Base-by-base conservation (phyloP, 2,888 invertebrate species). In the Ennomos erosarius region DNA sequence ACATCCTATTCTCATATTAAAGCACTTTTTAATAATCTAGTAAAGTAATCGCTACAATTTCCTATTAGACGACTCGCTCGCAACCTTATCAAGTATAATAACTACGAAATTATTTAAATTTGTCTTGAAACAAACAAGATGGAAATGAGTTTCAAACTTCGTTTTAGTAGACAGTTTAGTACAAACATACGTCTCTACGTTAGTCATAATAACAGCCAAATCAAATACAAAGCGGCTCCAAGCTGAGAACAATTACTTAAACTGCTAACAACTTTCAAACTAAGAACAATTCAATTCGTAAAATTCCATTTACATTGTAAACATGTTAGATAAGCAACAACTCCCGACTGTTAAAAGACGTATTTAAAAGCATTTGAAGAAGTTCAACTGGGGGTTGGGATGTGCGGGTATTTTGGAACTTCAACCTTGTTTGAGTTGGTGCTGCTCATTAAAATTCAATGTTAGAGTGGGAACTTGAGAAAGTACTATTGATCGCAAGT, bases 391-490 rank as follows among this genome's bases (percentile, higher is more conserved):
- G 53, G 67, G 78, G 76, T 77, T 76, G 68, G 65, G 66, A 77
- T 72, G 74, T 71, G 74, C 69, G 68, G 64, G 71, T 74, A 73
- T 75, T 26, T 78, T 43, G 69, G 55, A 71, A 71, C 71, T 75
- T 58, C 33, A 54, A 65, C 69, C 59, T 74, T 82, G 76, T 80
- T 81, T 81, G 75, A 80, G 79, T 79, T 80, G 66, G 70, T 75
- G 65, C 61, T 67, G 64, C 74, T 86, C 80, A 82, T 86, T 84
- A 83, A 85, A 85, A 86, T 85, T 85, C 81, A 66, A 85, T 85
- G 85, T 81, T 63, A 71, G 69, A 70, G 65, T 65, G 74, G 72
- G 71, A 48, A 55, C 50, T 52, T 70, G 71, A 69, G 71, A 49
- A 48, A 68, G 60, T 63, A 59, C 63, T 81, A 86, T 87, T 73